phyloP scores from a whole-genome alignment of 1,140 invertebrate species.

The Tyrophagus putrescentiae region DNA sequence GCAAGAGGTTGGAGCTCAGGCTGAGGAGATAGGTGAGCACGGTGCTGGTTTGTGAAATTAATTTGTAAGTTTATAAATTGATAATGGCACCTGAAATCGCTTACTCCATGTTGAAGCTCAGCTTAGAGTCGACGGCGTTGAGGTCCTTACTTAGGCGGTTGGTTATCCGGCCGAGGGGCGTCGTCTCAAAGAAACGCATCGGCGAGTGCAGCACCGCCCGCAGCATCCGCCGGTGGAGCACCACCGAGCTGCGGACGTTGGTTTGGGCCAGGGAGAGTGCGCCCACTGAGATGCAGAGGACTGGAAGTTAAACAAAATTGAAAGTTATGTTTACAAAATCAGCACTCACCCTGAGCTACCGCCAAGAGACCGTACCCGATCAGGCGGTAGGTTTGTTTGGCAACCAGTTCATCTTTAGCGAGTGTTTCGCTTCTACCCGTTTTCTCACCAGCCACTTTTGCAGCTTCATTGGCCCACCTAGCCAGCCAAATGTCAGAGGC shows the following conservation, averaged over 20 bases:
- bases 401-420: neutral
- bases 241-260: neutral
- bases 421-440: no score
- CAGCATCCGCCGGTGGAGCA: conserved; percentile 30
- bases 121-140: conserved; percentile 31
- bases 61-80: no score
- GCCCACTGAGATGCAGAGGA: conserved; percentile 23
- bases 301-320: neutral
- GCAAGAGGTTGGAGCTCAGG: conserved; percentile 38
- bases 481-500: conserved; percentile 85
- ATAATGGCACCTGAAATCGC: neutral
- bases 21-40: conserved; percentile 31
- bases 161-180: conserved; percentile 41
- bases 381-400: neutral
- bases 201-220: conserved; percentile 31
- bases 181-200: conserved; percentile 36
- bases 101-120: conserved; percentile 32
- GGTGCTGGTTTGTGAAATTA: neutral
- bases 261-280: conserved; percentile 2
- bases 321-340: conserved; percentile 21
- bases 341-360: conserved; percentile 20
- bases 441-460: neutral
- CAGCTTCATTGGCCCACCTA: conserved; percentile 36
- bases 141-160: conserved; percentile 40
- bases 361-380: neutral